Conservation (phyloP, 2,797 vertebrate genomes). For the Spinus pinus region DNA sequence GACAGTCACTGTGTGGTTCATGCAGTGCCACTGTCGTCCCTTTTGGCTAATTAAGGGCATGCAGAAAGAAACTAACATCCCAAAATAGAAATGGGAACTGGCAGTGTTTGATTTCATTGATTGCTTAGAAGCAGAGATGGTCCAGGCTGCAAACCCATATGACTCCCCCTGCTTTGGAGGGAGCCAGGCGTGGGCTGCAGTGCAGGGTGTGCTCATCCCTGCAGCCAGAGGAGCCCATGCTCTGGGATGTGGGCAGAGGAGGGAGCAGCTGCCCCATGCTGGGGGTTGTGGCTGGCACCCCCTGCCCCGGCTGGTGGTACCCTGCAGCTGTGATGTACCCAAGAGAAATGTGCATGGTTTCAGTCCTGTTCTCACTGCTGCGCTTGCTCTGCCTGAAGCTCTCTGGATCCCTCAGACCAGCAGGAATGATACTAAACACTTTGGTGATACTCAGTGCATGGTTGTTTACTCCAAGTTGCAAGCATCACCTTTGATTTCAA, state of each 20-base stretch:
- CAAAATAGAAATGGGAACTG: conserved; percentile 35
- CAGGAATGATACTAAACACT: conserved; percentile 51
- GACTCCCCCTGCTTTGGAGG: background rate
- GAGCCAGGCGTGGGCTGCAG: background rate
- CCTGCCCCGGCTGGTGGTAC: rapidly evolving
- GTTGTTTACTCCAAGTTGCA: conserved; percentile 52
- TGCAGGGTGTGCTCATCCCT: rapidly evolving
- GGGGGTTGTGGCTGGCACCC: background rate
- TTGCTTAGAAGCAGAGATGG: conserved; percentile 14
- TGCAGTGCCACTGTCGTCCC: conserved; percentile 34
- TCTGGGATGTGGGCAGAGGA: background rate
- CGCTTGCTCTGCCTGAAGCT: conserved; percentile 25
- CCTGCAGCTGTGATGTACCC: background rate
- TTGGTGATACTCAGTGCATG: conserved; percentile 38
- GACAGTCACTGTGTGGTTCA: conserved; percentile 32
- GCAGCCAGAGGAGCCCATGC: background rate
- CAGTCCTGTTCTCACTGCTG: background rate
- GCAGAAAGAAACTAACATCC: conserved; percentile 6
- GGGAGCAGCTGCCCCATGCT: background rate
- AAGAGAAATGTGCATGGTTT: background rate
- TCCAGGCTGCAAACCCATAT: background rate
- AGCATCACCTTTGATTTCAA: conserved; percentile 68
- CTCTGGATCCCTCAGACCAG: conserved; percentile 50
- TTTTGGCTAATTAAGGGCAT: conserved; percentile 20
- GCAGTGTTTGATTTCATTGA: conserved; percentile 45